phyloP scores from a whole-genome alignment of 2,888 invertebrate species.

The Epinotia demarniana region DNA sequence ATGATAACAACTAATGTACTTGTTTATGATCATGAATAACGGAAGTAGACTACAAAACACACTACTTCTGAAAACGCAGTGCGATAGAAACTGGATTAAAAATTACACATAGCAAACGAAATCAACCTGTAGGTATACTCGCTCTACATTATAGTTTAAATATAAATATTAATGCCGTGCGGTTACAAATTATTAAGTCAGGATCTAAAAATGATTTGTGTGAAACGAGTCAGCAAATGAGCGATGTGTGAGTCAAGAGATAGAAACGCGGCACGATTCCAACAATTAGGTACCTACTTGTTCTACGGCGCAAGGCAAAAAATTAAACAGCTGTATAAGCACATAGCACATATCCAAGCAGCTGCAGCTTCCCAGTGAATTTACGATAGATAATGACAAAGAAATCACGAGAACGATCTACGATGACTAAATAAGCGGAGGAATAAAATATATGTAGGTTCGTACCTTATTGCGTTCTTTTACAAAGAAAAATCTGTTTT shows the following conservation, averaged over 20 bases:
- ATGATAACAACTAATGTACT: slow-evolving; percentile 29
- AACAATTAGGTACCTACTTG: slow-evolving; percentile 19
- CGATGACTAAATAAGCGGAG: neutral
- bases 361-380: slow-evolving; percentile 1
- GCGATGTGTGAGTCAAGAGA: slow-evolving; percentile 25
- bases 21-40: slow-evolving; percentile 4
- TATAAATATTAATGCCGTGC: neutral
- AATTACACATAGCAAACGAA: neutral
- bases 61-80: neutral
- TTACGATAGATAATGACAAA: neutral
- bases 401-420: neutral
- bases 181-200: neutral
- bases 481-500: too few relatives aligned
- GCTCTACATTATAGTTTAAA: too few relatives aligned
- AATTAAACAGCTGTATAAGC: neutral
- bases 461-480: neutral
- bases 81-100: neutral
- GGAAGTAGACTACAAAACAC: neutral
- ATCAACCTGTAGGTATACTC: too few relatives aligned
- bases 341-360: too few relatives aligned
- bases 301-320: slow-evolving; percentile 19
- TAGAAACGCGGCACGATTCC: slow-evolving; percentile 22
- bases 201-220: neutral
- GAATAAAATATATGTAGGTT: neutral
- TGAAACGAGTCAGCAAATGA: slow-evolving; percentile 15